Evolutionary conservation across 2,113 vertebrate genomes (phyloP).

Genomic region (Australoheros scitulus): DNA sequence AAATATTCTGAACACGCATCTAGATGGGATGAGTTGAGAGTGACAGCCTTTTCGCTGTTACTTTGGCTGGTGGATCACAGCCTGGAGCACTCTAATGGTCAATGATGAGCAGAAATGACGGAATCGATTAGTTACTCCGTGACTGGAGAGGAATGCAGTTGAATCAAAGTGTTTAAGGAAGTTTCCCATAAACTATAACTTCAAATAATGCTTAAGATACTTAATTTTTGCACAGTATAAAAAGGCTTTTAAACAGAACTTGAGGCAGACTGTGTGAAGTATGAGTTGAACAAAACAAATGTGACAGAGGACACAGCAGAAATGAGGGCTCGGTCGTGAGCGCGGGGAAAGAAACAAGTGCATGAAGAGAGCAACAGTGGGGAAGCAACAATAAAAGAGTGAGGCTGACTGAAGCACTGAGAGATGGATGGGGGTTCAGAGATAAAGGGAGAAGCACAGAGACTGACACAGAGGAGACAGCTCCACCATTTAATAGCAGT

Average conservation of each 20-base stretch:
- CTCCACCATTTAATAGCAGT: constrained; percentile 33
- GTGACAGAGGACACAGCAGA: neutral
- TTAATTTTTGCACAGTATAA: neutral
- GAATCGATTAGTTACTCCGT: neutral
- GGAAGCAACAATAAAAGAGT: neutral
- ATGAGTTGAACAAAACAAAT: neutral
- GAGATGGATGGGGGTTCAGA: neutral
- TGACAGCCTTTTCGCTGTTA: no score
- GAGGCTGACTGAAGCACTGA: constrained; percentile 5
- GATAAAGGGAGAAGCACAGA: constrained; percentile 12
- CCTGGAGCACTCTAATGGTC: neutral
- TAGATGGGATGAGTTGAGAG: neutral
- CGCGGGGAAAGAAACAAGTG: neutral
- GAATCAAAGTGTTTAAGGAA: neutral
- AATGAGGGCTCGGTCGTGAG: neutral
- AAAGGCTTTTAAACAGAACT: neutral
- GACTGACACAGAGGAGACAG: constrained; percentile 20
- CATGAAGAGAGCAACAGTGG: neutral
- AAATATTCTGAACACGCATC: neutral
- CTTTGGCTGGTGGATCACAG: no score
- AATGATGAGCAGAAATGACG: neutral
- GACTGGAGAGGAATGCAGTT: neutral
- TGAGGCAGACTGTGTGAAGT: neutral
- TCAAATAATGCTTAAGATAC: neutral
- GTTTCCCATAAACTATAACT: neutral